These are phyloP conservation scores for Sinhomidia bicolor DNA, from an alignment of 2,888 invertebrate genomes.

Conservation along the genomic window DNA sequence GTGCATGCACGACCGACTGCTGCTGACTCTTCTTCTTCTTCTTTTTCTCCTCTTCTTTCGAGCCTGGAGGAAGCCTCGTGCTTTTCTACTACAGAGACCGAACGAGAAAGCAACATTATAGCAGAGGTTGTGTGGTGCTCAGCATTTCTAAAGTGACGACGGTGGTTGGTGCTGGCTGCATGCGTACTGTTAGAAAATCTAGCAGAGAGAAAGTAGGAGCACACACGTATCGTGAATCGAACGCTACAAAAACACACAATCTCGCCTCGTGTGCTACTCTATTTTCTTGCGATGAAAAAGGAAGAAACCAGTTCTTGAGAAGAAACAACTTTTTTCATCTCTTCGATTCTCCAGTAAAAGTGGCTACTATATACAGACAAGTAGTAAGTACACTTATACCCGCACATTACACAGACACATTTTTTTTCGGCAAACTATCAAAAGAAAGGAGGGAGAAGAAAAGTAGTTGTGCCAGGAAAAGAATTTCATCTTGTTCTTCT, in stretches of 20 bases:
- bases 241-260: conserved; percentile 16
- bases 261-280: conserved; percentile 23
- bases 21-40: background rate
- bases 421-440: conserved; percentile 34
- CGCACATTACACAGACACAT: conserved; percentile 31
- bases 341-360: conserved; percentile 8
- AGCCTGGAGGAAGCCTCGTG: background rate
- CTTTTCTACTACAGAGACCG: background rate
- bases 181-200: background rate
- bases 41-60: no score
- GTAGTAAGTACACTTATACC: background rate
- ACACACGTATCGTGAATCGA: conserved; percentile 27
- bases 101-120: background rate
- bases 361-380: background rate
- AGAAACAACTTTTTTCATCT: conserved; percentile 11
- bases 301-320: conserved; percentile 19
- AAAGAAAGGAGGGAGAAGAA: background rate
- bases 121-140: background rate
- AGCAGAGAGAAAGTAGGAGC: background rate
- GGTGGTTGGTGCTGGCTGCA: conserved; percentile 10
- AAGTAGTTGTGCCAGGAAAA: conserved; percentile 7
- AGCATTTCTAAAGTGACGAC: conserved; percentile 12
- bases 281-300: conserved; percentile 11
- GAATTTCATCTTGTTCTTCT: background rate
- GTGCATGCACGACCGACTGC: conserved; percentile 20